Evolutionary conservation across 2,888 invertebrate genomes (phyloP).

Genomic region (Blastobasis lacticolella): DNA sequence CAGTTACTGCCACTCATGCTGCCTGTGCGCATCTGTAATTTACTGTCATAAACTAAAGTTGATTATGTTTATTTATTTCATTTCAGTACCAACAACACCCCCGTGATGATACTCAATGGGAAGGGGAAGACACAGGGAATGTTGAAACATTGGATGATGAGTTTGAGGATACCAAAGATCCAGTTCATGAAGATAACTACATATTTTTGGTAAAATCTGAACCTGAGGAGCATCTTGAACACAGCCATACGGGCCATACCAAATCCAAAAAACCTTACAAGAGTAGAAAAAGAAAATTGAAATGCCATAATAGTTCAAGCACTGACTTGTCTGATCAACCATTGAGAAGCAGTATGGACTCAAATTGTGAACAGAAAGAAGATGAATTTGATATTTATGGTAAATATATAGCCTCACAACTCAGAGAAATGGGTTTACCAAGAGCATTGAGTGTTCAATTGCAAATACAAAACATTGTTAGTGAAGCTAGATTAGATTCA

Average conservation of each 20-base stretch:
- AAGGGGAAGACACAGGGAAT: too few relatives aligned
- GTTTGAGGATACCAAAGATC: constrained; percentile 18
- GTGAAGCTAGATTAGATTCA: constrained; percentile 47
- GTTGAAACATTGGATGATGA: neutral
- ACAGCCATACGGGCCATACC: too few relatives aligned
- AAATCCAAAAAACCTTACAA: constrained; percentile 4
- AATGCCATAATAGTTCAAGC: constrained; percentile 32
- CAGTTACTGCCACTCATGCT: too few relatives aligned
- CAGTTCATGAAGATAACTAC: constrained; percentile 25
- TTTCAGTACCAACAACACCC: too few relatives aligned
- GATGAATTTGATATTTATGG: constrained; percentile 68
- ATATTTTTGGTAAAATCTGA: constrained; percentile 35
- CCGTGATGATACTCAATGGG: too few relatives aligned
- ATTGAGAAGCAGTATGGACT: constrained; percentile 26
- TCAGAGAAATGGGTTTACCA: constrained; percentile 52
- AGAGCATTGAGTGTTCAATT: constrained; percentile 52
- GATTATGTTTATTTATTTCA: too few relatives aligned
- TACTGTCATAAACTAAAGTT: too few relatives aligned
- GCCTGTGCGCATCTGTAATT: too few relatives aligned
- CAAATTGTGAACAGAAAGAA: constrained; percentile 18
- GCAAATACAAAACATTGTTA: constrained; percentile 55
- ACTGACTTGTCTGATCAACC: constrained; percentile 35
- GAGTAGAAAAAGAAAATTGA: constrained; percentile 36
- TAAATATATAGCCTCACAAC: constrained; percentile 56
- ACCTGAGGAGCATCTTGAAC: constrained; percentile 19